Percentiles rank a stretch among this genome's conserved stretches.
These are phyloP conservation scores for Apotomis capreana DNA, from an alignment of 2,888 invertebrate genomes.

Conservation along the genomic window DNA sequence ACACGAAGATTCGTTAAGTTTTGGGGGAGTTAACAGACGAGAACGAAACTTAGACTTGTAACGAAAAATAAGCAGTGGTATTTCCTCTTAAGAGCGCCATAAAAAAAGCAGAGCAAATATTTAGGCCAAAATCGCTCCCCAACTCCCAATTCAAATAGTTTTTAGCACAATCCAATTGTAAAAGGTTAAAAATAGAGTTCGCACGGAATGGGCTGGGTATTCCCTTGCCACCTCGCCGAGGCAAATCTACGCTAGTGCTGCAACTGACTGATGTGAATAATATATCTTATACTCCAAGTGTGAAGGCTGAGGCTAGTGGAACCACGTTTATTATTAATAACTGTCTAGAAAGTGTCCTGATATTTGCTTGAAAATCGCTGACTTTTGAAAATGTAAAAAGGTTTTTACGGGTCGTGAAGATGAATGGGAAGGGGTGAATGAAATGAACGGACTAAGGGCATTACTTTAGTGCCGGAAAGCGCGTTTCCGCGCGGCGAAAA, in stretches of 20 bases:
- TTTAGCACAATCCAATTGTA: constrained; percentile 16
- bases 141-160: neutral
- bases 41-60: too few species aligned
- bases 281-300: constrained; percentile 29
- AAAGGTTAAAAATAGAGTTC: constrained; percentile 27
- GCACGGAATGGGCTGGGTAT: constrained; percentile 7
- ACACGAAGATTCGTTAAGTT: too few species aligned
- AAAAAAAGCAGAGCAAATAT: neutral
- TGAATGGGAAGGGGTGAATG: neutral
- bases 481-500: too few species aligned
- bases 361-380: constrained; percentile 14
- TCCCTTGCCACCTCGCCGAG: constrained; percentile 18
- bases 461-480: too few species aligned
- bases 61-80: too few species aligned
- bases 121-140: neutral
- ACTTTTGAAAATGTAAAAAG: constrained; percentile 12
- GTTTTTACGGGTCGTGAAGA: constrained; percentile 4
- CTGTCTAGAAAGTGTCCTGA: constrained; percentile 18
- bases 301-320: constrained; percentile 27
- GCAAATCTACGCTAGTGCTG: constrained; percentile 19
- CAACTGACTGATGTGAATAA: constrained; percentile 34
- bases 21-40: too few species aligned
- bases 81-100: too few species aligned
- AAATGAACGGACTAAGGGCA: neutral
- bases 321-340: constrained; percentile 31